Evolutionary conservation across 2,113 vertebrate species (phyloP), one percentile per base, ranked within the genome.

Genomic region (Copsychus sechellarum): DNA sequence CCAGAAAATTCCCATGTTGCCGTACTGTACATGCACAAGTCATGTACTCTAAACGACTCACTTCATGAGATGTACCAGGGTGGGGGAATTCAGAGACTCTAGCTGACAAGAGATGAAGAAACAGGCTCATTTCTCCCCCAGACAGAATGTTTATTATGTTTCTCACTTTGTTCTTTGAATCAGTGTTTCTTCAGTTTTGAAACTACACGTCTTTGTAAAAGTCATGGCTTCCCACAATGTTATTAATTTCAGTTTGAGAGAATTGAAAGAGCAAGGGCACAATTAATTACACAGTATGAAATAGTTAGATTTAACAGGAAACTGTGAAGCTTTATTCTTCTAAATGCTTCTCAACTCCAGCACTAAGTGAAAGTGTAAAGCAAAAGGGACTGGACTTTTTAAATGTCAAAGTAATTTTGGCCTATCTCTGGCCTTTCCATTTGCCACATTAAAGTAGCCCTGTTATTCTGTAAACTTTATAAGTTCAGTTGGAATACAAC

Each of bases 231-330:
- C 83, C 64, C 88, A 90, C 88, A 91, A 79, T 45, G 51, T 72
- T 90, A 88, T 83, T 95, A 65, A 88, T 96, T 97, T 94, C 83
- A 70, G 40, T 93, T 94, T 66, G 86, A 94, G 92, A 86, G 50
- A 47, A 84, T 38, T 84, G 71, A 90, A 95, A 92, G 82, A 92
- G 90, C 38, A 66, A 82, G 50, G 60, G 61, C 83, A 86, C 72
- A 88, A 93, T 94, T 97, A 96, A 94, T 94, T 94, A 61, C 86
- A 80, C 71, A 25, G 86, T 91, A 48, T 85, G 72, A 86, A 93
- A 95, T 40, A 86, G 81, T 95, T 93, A 72, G 60, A 89, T 89
- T 90, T 92, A 88, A 86, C 66, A 88, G 74, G 57, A 93, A 93
- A 79, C 38, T 38, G 51, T 70, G 92, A 82, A 87, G 72, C 45